Evolutionary conservation across 92 coral and sea anemone species (phyloP), one percentile per base, ranked within the genome.

Genomic region (Zoanthus sociatus): DNA sequence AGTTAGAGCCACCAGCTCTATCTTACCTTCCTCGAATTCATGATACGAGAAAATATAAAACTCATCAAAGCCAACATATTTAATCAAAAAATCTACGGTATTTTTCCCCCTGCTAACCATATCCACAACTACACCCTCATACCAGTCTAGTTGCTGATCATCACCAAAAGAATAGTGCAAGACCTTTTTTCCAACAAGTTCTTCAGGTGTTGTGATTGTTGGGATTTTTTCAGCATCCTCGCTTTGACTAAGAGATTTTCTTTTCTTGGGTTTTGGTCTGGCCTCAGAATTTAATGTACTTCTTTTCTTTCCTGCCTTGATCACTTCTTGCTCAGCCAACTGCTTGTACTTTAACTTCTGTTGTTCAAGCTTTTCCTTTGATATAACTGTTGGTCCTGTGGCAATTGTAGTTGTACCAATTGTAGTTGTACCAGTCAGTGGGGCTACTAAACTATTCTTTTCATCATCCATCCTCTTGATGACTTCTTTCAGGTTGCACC

Each of bases 91-190:
- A 37, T 85, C 83, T 33, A 73, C 54, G 17, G 75, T 51, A 20
- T 74, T 73, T 46, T 44, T 58, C 20, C 55, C 51, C 56, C 48
- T 51, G 42, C 79, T 68, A 72, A 47, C 33, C 50, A 74, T 73
- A 13, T 67, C 88, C 33, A 85, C 37, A 55, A 85, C 83, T 50
- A 84, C 58, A 48, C 88, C 83, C 68, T 85, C 83, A 55, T 55
- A 85, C 88, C 88, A 85, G 83, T 75, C 88, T 26, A 75, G 71
- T 50, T 82, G 33, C 46, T 71, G 55, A 45, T 66, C 75, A 64
- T 82, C 87, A 33, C 74, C 87, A 12, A 61, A 64, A 82, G 55
- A 82, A 82, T 82, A 66, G 74, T 82, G 87, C 2, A 10, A 42
- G 47, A 82, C 56, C 87, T 66, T 67, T 17, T 82, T 82, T 30